phyloP scores from a whole-genome alignment of 2,113 vertebrate genomes.

The Apistogramma diplotaenia region DNA sequence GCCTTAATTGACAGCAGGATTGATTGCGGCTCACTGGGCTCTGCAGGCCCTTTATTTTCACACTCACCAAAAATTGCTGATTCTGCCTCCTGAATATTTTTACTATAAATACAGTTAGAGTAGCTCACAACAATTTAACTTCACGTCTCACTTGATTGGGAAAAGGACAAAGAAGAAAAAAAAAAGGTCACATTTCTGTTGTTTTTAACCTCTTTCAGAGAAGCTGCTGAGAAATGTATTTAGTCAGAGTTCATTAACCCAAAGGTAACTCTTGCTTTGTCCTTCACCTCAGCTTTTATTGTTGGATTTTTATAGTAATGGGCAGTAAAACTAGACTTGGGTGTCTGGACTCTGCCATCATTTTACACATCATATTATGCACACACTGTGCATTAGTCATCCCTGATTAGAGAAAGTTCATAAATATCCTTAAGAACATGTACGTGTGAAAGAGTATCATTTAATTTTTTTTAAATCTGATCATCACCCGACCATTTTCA shows the following conservation, averaged over 20 bases:
- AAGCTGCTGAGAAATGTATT: background rate
- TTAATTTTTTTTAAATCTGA: background rate
- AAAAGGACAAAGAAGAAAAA: background rate
- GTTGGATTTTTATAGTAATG: conserved; percentile 62
- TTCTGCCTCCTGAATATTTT: accelerated
- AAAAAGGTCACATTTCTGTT: background rate
- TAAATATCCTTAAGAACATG: background rate
- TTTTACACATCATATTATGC: conserved; percentile 20
- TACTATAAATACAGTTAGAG: background rate
- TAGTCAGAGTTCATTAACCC: conserved; percentile 61
- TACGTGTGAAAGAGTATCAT: background rate
- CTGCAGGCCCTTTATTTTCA: background rate
- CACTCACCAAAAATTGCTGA: background rate
- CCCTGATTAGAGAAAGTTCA: background rate
- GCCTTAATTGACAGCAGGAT: background rate
- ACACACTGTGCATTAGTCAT: conserved; percentile 20
- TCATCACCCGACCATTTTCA: background rate
- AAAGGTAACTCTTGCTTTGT: conserved; percentile 22
- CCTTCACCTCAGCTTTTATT: conserved; percentile 75
- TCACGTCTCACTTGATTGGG: too few species aligned
- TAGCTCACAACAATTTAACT: background rate
- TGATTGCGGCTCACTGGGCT: background rate
- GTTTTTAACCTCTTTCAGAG: background rate
- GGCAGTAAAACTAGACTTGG: conserved; percentile 55
- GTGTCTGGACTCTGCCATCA: conserved; percentile 59